Base-by-base conservation (phyloP, 2,113 vertebrate species). In the Plotosus lineatus region DNA sequence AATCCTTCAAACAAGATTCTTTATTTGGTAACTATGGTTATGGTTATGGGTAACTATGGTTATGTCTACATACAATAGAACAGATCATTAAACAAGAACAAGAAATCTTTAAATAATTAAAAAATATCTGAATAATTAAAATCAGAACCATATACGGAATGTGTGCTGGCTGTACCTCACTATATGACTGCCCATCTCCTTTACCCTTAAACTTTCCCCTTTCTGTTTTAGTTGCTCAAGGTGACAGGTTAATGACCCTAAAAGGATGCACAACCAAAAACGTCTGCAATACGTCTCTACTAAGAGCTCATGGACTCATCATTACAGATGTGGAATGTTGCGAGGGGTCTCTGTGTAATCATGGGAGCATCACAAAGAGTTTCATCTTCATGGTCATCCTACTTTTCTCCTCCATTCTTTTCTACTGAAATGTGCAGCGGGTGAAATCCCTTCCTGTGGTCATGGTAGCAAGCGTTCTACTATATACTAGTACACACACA, bases 291-390 rank as follows among this genome's bases (percentile, higher is more conserved):
- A 15, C 5, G 0, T 26, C 51, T 40, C 12, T 60, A 17, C 15
- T 44, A 6, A 46, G 17, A 19, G 7, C 42, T 4, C 40, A 46
- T 21, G 42, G 51, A 23, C 15, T 46, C 40, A 1, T 31, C 28
- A 21, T 77, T 10, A 46, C 75, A 9, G 50, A 90, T 89, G 87
- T 79, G 36, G 83, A 48, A 0, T 92, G 89, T 79, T 91, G 90
- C 36, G 0, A 33, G 46, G 69, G 60, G 1, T 26, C 63, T 6
- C 21, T 78, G 44, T 78, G 76, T 66, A 90, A 92, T 79, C 26
- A 48, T 17, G 44, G 15, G 0, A 60, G 46, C 2, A 56, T 68
- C 21, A 82, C 69, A 17, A 75, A 85, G 31, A 86, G 85, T 56
- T 28, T 82, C 69, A 1, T 90, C 23, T 46, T 91, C 19, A 53